Base-by-base conservation (phyloP, 30 jellyfish, hydroid and myxozoan genomes). In the Aurelia coerulea region DNA sequence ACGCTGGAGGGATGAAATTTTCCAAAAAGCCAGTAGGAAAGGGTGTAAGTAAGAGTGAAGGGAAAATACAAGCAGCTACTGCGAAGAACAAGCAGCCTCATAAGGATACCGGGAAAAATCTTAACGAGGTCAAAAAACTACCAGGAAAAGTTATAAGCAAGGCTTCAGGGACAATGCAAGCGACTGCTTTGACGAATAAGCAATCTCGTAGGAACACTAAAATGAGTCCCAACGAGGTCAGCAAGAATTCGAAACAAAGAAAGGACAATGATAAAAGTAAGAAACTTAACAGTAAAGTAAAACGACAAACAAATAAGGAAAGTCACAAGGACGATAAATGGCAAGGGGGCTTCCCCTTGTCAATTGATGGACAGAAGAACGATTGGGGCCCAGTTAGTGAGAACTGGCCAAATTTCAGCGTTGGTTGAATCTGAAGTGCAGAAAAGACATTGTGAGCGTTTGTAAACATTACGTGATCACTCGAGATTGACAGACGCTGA, bases 321-420 rank as follows among this genome's bases (percentile, higher is more conserved):
- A 5, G 23, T 32, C 54, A 82, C 8, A 37, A 71, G 29, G 42
- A 49, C 15, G 17, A 56, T 46, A n/a, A 50, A 23, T 51, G 46
- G 19, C 49, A 35, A 59, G 35, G 68, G 19, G 81, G 86, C n/a
- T 87, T 49, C 35, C 96, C 90, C 0, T 17, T 87, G 62, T 68
- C 72, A 56, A 88, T 88, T 15, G 71, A 71, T 23, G 96, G 96
- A 15, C 64, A 62, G 6, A 79, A 72, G 15, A 88, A 13, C 29
- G 91, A 88, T 64, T 88, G 96, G 96, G 96, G 96, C 2, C 91
- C 96, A 54, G 88, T 88, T 11, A 88, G 96, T 37, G 96, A 88
- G 50, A 88, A 88, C 80, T 88, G 96, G 96, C 91, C 96, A 0
- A 79, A 88, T 53, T 50, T 76, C 49, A 82, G 91, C 39, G 32